Evolutionary conservation across 2,113 vertebrate species (phyloP).

Genomic region (Callipepla californica): DNA sequence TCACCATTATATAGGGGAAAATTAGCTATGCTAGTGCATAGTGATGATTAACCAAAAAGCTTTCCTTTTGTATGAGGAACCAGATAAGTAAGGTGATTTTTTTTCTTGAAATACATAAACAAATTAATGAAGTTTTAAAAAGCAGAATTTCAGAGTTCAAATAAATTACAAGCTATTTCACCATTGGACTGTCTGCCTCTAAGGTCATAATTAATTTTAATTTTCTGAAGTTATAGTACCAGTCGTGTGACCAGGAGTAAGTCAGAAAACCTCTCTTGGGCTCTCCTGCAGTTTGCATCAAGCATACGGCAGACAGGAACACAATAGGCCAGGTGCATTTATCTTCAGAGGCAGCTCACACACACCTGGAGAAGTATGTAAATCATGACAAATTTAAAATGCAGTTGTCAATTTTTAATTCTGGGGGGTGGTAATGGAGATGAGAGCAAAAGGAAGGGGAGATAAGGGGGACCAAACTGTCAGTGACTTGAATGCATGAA

Average conservation of each 20-base stretch:
- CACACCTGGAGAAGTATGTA: neutral
- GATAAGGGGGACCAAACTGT: neutral
- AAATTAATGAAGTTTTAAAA: constrained; percentile 9
- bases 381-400: neutral
- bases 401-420: neutral
- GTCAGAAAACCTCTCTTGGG: neutral
- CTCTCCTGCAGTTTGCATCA: neutral
- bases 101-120: constrained; percentile 30
- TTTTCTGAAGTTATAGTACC: neutral
- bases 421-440: neutral
- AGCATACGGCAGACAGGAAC: neutral
- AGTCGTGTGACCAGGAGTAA: neutral
- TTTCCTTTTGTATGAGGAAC: constrained; percentile 20
- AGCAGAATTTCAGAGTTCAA: constrained; percentile 19
- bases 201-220: constrained; percentile 32
- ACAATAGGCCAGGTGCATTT: neutral
- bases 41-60: neutral
- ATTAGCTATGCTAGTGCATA: neutral
- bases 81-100: constrained; percentile 22
- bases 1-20: constrained; percentile 6
- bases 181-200: neutral
- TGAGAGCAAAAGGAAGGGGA: neutral
- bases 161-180: constrained; percentile 17
- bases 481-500: neutral
- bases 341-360: neutral